These are phyloP conservation scores for Pachymerium ferrugineum DNA, from an alignment of 2,888 invertebrate species.

Conservation along the genomic window DNA sequence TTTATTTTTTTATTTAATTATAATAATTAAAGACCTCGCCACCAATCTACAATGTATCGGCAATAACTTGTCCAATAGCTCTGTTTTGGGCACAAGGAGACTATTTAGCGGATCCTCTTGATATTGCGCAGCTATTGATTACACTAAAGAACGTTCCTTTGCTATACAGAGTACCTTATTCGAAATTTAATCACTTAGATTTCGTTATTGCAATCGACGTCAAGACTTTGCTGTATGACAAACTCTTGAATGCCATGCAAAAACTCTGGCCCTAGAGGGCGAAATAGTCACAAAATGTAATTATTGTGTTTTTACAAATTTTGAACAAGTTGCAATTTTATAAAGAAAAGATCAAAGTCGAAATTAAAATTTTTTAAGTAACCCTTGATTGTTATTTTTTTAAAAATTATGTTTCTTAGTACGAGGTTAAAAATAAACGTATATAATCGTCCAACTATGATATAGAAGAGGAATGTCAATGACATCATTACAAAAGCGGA, in stretches of 20 bases:
- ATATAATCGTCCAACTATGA: no score
- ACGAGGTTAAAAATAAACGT: no score
- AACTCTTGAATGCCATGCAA: not conserved
- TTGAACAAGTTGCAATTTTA: no score
- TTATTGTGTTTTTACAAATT: no score
- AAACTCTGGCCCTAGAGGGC: not conserved
- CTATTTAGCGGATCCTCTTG: not conserved
- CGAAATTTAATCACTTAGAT: not conserved
- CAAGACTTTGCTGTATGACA: slow-evolving; percentile 14
- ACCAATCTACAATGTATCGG: not conserved
- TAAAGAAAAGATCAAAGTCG: no score
- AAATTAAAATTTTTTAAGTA: no score
- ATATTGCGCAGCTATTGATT: not conserved
- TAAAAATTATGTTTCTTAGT: no score
- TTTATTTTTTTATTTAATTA: not conserved
- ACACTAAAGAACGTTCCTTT: not conserved
- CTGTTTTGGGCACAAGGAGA: not conserved
- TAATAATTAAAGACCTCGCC: not conserved
- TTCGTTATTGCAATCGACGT: slow-evolving; percentile 12
- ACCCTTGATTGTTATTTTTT: no score
- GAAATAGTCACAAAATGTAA: no score
- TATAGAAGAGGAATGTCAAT: no score
- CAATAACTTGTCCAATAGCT: not conserved
- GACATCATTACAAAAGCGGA: no score
- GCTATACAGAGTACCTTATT: not conserved